Conservation (phyloP, 2,888 invertebrate species). For the Ichneumon xanthorius region DNA sequence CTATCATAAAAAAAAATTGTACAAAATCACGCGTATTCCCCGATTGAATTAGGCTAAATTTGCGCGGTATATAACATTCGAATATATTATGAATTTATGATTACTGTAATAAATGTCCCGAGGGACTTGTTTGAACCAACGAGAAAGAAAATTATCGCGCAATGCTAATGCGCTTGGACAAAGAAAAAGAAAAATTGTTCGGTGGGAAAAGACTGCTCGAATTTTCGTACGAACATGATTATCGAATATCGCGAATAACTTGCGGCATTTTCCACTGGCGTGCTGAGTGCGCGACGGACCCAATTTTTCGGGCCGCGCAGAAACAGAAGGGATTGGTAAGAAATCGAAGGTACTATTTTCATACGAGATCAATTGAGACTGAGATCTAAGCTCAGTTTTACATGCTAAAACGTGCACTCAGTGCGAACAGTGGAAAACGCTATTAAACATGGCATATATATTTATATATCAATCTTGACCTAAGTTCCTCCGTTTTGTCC, state of each 20-base stretch:
- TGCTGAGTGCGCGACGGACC: not conserved
- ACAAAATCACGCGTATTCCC: not conserved
- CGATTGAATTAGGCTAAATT: conserved; percentile 35
- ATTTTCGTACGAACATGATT: conserved; percentile 46
- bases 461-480: conserved; percentile 37
- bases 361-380: conserved; percentile 23
- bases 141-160: conserved; percentile 2
- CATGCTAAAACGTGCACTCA: conserved; percentile 2
- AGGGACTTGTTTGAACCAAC: not conserved
- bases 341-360: not conserved
- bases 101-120: conserved; percentile 10
- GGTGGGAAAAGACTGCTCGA: conserved; percentile 30
- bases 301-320: not conserved
- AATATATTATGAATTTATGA: conserved; percentile 53
- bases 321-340: not conserved
- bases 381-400: conserved; percentile 9
- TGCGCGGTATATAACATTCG: conserved; percentile 52
- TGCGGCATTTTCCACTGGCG: not conserved
- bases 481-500: conserved; percentile 20
- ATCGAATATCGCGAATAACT: conserved; percentile 36
- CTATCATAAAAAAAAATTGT: conserved; percentile 21
- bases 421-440: conserved; percentile 24
- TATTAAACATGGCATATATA: conserved; percentile 7
- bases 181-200: conserved; percentile 8
- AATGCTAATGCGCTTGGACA: not conserved